Evolutionary conservation across 1,140 invertebrate species (phyloP), one percentile per base, ranked within the genome.

Genomic region (Pinna nobilis): DNA sequence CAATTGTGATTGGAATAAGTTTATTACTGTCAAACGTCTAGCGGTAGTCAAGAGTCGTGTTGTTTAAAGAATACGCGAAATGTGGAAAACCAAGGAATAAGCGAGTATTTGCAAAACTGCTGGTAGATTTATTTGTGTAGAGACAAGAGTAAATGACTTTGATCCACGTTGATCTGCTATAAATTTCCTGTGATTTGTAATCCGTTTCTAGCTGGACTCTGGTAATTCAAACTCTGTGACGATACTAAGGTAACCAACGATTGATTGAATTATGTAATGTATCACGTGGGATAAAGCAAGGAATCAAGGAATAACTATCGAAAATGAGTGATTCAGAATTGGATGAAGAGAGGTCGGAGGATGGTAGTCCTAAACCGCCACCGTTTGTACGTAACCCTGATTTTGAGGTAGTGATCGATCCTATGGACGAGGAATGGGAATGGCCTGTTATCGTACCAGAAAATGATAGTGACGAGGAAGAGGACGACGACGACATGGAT

Each of bases 401-500:
- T 63, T 63, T 63, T 41, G 37, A 23, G 9, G 59, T 63, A 20
- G 39, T 44, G 1, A 44, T 63, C 44, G 59, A 63, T 35, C 59
- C 59, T 1, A 44, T 63, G 37, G 59, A 63, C 6, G 59, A 63
- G n/a, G 35, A 33, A 0, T 63, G 59, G 59, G 59, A 63, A 35
- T 63, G 59, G 59, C 59, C 59, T 3, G 59, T 37, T 15, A 63
- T n/a, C n/a, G n/a, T n/a, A n/a, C n/a, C n/a, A n/a, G n/a, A n/a
- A n/a, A n/a, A 63, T 23, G 59, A 63, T 44, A 44, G 39, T 44
- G 59, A 63, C 59, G 59, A 63, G 39, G 59, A n/a, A n/a, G n/a
- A n/a, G n/a, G n/a, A n/a, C n/a, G n/a, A n/a, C n/a, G n/a, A n/a
- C n/a, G n/a, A 63, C 44, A 11, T 63, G 28, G 33, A 37, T 25